These are phyloP conservation scores for Procavia capensis DNA, from an alignment of 2,113 vertebrate species.

Conservation along the genomic window DNA sequence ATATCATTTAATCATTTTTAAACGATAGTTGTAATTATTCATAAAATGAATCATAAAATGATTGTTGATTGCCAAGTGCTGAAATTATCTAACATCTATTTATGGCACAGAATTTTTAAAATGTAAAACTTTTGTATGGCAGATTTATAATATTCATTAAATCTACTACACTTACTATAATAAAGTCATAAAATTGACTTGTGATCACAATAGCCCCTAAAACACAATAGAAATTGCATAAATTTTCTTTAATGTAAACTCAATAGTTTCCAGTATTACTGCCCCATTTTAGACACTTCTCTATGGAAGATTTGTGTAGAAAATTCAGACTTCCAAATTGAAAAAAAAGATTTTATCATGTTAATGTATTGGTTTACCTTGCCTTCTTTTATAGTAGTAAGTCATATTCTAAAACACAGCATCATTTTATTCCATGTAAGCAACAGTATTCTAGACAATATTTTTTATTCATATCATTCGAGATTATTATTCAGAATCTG, in stretches of 20 bases:
- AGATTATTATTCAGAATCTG: not conserved
- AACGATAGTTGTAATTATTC: not conserved
- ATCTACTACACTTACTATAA: not conserved
- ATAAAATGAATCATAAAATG: not conserved
- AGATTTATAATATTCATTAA: not conserved
- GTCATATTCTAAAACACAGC: not conserved
- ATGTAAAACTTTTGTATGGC: not conserved
- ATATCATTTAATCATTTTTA: not conserved
- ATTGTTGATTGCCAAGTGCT: not conserved
- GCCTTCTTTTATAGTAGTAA: not conserved
- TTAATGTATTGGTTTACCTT: not conserved
- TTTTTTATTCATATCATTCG: not conserved
- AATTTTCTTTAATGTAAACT: not conserved
- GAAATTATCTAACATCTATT: not conserved
- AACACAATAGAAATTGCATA: not conserved
- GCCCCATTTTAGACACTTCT: not conserved
- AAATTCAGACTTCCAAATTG: not conserved
- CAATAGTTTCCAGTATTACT: not conserved
- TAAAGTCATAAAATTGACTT: not conserved
- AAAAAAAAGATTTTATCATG: not conserved
- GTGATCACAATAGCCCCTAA: not conserved
- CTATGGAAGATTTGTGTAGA: not conserved
- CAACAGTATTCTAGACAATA: not conserved
- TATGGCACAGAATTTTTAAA: slow-evolving; percentile 32
- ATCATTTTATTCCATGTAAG: not conserved